Conservation (phyloP, 2,113 vertebrate species). For the Cettia cetti region DNA sequence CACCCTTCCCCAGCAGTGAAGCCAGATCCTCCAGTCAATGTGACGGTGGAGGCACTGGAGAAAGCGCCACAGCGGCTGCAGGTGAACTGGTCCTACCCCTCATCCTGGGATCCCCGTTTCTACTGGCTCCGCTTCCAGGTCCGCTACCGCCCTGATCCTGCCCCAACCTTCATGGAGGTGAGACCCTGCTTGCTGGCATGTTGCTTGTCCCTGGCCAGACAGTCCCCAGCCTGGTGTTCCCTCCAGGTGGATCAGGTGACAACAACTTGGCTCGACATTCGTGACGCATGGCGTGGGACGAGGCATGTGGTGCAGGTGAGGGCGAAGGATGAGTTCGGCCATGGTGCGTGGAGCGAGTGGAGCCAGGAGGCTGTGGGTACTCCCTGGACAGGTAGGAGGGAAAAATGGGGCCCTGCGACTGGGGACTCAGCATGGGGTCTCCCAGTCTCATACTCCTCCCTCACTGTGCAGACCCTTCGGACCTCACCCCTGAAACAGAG, state of each 20-base stretch:
- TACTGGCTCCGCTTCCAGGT: conserved; percentile 70
- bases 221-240: not conserved
- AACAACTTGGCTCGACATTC: conserved; percentile 21
- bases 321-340: conserved; percentile 67
- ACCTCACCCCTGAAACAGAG: not conserved
- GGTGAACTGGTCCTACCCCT: conserved; percentile 67
- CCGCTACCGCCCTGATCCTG: conserved; percentile 58
- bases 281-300: not conserved
- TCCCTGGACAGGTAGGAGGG: conserved; percentile 72
- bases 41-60: conserved; percentile 32
- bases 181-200: not conserved
- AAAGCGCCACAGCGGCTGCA: not conserved
- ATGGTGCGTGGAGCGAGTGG: conserved; percentile 70
- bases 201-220: not conserved
- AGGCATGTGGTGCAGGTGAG: conserved; percentile 66
- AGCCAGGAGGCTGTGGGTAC: conserved; percentile 49
- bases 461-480: conserved; percentile 13
- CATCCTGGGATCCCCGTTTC: conserved; percentile 60
- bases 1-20: conserved; percentile 38
- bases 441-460: not conserved
- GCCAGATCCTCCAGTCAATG: conserved; percentile 63
- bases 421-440: not conserved
- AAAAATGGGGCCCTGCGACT: accelerated
- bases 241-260: conserved; percentile 19
- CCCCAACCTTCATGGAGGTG: not conserved